Base-by-base conservation (phyloP, 2,888 invertebrate species). In the Drosophila rubida region DNA sequence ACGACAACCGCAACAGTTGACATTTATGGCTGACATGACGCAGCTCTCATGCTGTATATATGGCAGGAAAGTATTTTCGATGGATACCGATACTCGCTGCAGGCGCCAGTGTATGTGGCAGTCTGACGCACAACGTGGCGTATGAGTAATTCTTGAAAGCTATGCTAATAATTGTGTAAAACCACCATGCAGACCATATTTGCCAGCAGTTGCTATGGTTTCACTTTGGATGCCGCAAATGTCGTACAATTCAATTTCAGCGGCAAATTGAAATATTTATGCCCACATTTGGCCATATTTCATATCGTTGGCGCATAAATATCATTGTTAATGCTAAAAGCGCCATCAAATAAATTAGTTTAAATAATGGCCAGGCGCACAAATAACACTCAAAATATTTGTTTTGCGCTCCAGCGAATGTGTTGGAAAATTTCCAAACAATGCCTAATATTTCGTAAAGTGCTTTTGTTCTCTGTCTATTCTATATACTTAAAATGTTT, bases 21-120 rank as follows among this genome's bases (percentile, higher is more conserved):
- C 75, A 69, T 78, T 82, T 82, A 82, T 82, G 78, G 78, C 51
- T 73, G 82, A 80, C 70, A 80, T 78, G 72, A 62, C 62, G 68
- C 75, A 59, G 14, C 55, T 39, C 30, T 13, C 32, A 19, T 19
- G 3, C 19, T 19, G 3, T 25, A 25, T 25, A 25, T 25, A 25
- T 5, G 60, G n/a, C n/a, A n/a, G n/a, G n/a, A 46, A 49, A 39
- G 37, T 23, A 60, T 70, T 64, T 63, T 42, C 41, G 41, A 55
- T 65, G 41, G 55, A 45, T 64, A 63, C 70, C 66, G 75, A 79
- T 84, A 77, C 72, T 69, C 72, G 53, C 30, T 75, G 65, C 75
- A 69, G 4, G 5, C 23, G 4, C 23, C 4, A 23, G 5, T 5
- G 1, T 23, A 6, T 9, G 8, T 27, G 65, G 60, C 59, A 63